Evolutionary conservation across 2,888 invertebrate genomes (phyloP).

Genomic region (Limenitis arthemis): DNA sequence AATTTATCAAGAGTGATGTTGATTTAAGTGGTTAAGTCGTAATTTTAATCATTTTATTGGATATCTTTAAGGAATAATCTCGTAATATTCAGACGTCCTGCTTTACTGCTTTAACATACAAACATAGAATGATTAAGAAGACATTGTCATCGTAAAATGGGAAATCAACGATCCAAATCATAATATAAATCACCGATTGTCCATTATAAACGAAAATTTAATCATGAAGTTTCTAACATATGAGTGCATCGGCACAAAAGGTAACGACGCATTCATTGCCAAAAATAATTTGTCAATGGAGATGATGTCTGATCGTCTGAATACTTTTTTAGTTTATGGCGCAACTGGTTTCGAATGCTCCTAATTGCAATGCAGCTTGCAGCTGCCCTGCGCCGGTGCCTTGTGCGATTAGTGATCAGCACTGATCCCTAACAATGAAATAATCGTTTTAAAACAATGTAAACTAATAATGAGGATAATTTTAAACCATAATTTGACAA

Average conservation of each 20-base stretch:
- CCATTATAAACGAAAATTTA: constrained; percentile 34
- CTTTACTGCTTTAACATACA: background rate
- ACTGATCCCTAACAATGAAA: constrained; percentile 24
- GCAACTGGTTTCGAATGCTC: constrained; percentile 28
- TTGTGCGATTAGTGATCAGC: constrained; percentile 15
- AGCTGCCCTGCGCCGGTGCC: constrained; percentile 12
- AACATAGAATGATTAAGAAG: constrained; percentile 11
- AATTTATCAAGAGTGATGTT: background rate
- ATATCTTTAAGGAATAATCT: too few species aligned
- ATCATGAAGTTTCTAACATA: constrained; percentile 30
- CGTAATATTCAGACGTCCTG: background rate
- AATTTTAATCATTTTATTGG: background rate
- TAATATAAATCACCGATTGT: constrained; percentile 26
- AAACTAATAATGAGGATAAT: constrained; percentile 33
- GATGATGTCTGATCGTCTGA: constrained; percentile 20
- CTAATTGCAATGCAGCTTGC: constrained; percentile 30
- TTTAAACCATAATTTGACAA: constrained; percentile 36
- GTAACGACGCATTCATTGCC: constrained; percentile 25
- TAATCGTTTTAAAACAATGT: constrained; percentile 28
- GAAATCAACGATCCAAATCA: constrained; percentile 31
- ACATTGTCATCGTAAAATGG: constrained; percentile 28
- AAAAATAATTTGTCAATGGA: constrained; percentile 25
- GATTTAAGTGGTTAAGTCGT: background rate
- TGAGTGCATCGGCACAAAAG: constrained; percentile 30
- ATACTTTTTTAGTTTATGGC: constrained; percentile 24